Evolutionary conservation across 2,797 vertebrate species (phyloP).

Genomic region (Manis javanica): DNA sequence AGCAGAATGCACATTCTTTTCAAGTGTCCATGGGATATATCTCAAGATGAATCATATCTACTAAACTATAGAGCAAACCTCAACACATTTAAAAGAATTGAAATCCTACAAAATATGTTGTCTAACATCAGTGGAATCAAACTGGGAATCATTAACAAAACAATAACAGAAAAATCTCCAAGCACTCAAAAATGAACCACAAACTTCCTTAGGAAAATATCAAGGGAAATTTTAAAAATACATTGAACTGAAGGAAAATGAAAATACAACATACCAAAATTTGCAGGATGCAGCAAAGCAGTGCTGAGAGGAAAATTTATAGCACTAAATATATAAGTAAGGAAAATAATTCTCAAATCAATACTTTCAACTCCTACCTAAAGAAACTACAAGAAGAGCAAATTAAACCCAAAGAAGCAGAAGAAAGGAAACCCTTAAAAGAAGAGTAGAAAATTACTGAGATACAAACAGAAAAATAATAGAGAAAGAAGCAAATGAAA

Average conservation of each 20-base stretch:
- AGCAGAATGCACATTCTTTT: background rate
- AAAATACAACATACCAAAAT: background rate
- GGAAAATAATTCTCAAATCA: background rate
- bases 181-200: background rate
- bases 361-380: background rate
- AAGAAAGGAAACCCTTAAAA: background rate
- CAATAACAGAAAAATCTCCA: background rate
- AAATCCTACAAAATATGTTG: background rate
- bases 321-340: background rate
- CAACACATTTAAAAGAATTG: background rate
- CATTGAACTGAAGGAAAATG: background rate
- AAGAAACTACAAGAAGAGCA: background rate
- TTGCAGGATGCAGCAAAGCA: background rate
- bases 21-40: background rate
- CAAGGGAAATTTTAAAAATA: background rate
- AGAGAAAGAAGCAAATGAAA: background rate
- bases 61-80: background rate
- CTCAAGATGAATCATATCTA: background rate
- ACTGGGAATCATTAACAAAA: background rate
- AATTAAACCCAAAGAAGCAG: background rate
- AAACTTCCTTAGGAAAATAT: background rate
- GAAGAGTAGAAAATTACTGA: background rate
- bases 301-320: background rate
- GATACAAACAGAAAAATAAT: background rate
- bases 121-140: background rate